Evolutionary conservation across 2,113 vertebrate genomes (phyloP).

Genomic region (Addax nasomaculatus): DNA sequence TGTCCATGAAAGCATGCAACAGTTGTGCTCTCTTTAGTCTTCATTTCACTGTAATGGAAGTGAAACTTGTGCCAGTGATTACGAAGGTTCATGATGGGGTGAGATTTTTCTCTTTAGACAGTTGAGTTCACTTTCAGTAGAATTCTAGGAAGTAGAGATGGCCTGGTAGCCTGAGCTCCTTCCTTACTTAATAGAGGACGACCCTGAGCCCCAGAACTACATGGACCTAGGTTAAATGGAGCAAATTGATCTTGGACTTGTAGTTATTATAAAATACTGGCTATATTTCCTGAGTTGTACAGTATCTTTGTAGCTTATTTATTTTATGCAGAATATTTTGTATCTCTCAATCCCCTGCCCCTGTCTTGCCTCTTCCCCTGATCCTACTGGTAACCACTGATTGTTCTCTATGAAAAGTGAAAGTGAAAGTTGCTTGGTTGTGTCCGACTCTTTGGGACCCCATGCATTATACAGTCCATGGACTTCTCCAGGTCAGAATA

Average conservation of each 20-base stretch:
- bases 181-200: neutral
- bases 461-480: neutral
- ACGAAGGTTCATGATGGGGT: fast-evolving
- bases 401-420: neutral
- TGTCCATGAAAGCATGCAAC: fast-evolving
- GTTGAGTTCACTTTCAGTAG: neutral
- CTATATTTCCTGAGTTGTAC: neutral
- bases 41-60: neutral
- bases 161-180: neutral
- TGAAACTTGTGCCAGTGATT: neutral
- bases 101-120: neutral
- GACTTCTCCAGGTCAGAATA: neutral
- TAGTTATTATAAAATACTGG: neutral
- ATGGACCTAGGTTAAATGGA: neutral
- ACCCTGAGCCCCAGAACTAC: neutral
- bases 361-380: neutral
- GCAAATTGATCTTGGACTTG: neutral
- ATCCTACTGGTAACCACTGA: neutral
- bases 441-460: neutral
- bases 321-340: neutral
- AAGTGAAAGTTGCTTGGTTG: neutral
- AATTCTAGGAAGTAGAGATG: neutral
- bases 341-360: neutral
- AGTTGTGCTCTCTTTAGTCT: fast-evolving
- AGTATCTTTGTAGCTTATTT: neutral